These are phyloP conservation scores for Trypoxylus dichotomus DNA, from an alignment of 1,140 invertebrate genomes.

Conservation along the genomic window DNA sequence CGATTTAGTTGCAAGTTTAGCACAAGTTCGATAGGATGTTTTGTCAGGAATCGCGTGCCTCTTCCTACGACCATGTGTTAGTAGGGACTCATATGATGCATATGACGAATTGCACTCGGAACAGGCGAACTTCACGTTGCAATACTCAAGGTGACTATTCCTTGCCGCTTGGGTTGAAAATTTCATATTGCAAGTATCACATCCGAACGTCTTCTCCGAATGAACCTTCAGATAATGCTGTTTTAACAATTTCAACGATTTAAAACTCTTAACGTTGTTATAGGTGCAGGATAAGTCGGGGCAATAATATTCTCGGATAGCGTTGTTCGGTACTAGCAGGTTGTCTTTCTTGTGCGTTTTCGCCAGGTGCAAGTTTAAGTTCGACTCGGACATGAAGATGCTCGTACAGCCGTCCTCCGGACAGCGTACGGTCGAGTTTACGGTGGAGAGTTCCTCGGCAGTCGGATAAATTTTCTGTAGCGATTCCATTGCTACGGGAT, in stretches of 20 bases:
- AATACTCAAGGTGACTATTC: slow-evolving; percentile 57
- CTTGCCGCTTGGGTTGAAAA: slow-evolving; percentile 59
- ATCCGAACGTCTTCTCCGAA: slow-evolving; percentile 59
- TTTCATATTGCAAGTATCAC: slow-evolving; percentile 58
- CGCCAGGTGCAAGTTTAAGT: slow-evolving; percentile 48
- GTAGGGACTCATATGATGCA: slow-evolving; percentile 59
- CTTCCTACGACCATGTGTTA: slow-evolving; percentile 61
- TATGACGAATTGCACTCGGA: slow-evolving; percentile 58
- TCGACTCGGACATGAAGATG: slow-evolving; percentile 49
- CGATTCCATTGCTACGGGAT: neutral
- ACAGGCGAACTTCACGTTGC: slow-evolving; percentile 58
- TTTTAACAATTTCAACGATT: slow-evolving; percentile 49
- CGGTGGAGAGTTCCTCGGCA: slow-evolving; percentile 38
- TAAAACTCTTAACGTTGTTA: slow-evolving; percentile 44
- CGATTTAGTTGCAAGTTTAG: neutral
- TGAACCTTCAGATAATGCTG: slow-evolving; percentile 68
- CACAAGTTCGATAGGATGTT: slow-evolving; percentile 32
- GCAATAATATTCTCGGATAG: slow-evolving; percentile 46
- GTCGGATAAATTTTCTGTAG: slow-evolving; percentile 44
- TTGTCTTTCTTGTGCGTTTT: slow-evolving; percentile 46
- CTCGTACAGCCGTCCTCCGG: slow-evolving; percentile 44
- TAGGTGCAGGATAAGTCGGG: slow-evolving; percentile 47
- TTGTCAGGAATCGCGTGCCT: slow-evolving; percentile 53
- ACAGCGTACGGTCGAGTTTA: slow-evolving; percentile 49
- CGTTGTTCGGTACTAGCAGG: slow-evolving; percentile 26